Percentiles rank a stretch among this genome's conserved stretches.
Evolutionary conservation across 2,797 vertebrate genomes (phyloP).

Genomic region (Scyliorhinus canicula): DNA sequence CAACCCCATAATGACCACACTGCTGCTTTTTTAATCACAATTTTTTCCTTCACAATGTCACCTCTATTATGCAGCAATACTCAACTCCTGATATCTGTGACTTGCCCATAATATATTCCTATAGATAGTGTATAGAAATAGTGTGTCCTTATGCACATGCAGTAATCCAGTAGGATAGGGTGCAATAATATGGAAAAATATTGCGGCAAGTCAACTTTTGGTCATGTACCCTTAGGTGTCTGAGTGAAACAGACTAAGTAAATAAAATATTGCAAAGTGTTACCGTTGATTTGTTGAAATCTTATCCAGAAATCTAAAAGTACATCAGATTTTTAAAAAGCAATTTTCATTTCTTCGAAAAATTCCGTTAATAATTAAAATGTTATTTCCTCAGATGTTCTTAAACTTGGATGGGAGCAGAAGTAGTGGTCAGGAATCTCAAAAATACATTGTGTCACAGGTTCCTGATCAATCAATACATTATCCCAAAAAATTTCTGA

Average conservation of each 20-base stretch:
- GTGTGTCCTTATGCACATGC: background rate
- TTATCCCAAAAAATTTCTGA: no score
- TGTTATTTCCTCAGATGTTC: background rate
- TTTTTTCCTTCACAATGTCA: background rate
- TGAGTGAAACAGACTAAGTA: background rate
- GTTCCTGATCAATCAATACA: no score
- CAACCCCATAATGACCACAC: background rate
- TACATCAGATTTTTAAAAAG: conserved; percentile 1
- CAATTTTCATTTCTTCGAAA: conserved; percentile 27
- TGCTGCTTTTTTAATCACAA: background rate
- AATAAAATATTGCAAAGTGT: background rate
- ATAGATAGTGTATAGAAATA: background rate
- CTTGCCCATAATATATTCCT: background rate
- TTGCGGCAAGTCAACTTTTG: background rate
- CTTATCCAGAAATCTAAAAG: background rate
- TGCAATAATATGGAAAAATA: conserved; percentile 8
- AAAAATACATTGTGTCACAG: conserved; percentile 7
- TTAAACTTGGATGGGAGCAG: background rate
- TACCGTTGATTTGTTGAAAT: background rate
- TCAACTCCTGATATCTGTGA: background rate
- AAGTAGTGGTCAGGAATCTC: background rate
- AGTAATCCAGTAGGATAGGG: background rate
- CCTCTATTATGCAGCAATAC: background rate
- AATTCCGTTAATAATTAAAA: conserved; percentile 29
- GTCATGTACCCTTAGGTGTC: background rate